Evolutionary conservation across 2,113 vertebrate species (phyloP).

Genomic region (Calypte anna): DNA sequence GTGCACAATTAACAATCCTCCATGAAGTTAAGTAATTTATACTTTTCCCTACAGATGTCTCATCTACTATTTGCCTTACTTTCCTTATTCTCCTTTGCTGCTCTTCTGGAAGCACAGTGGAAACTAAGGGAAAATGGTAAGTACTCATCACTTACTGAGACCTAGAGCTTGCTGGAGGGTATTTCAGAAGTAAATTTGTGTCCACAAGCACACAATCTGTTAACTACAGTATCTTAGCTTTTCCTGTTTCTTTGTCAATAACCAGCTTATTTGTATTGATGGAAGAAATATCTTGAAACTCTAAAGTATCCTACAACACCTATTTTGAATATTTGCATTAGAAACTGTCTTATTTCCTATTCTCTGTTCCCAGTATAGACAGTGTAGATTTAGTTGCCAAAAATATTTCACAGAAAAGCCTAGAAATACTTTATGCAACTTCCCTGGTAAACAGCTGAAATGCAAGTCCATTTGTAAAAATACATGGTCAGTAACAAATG

Average conservation of each 20-base stretch:
- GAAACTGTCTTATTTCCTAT: background rate
- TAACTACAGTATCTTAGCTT: background rate
- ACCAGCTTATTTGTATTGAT: background rate
- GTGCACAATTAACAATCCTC: background rate
- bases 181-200: background rate
- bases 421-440: background rate
- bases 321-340: background rate
- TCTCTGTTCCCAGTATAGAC: background rate
- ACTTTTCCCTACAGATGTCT: slow-evolving; percentile 63
- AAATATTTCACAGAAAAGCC: background rate
- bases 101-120: slow-evolving; percentile 71
- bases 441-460: background rate
- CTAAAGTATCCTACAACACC: background rate
- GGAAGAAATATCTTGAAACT: background rate
- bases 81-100: slow-evolving; percentile 53
- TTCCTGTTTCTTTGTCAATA: background rate
- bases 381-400: background rate
- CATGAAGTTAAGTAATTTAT: background rate
- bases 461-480: background rate
- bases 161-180: background rate
- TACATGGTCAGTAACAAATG: background rate
- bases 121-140: slow-evolving; percentile 76
- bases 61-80: slow-evolving; percentile 42
- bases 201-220: background rate
- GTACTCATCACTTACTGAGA: background rate